Evolutionary conservation across 1,140 invertebrate genomes (phyloP), one percentile per base, ranked within the genome.

Genomic region (Callitettix versicolor): DNA sequence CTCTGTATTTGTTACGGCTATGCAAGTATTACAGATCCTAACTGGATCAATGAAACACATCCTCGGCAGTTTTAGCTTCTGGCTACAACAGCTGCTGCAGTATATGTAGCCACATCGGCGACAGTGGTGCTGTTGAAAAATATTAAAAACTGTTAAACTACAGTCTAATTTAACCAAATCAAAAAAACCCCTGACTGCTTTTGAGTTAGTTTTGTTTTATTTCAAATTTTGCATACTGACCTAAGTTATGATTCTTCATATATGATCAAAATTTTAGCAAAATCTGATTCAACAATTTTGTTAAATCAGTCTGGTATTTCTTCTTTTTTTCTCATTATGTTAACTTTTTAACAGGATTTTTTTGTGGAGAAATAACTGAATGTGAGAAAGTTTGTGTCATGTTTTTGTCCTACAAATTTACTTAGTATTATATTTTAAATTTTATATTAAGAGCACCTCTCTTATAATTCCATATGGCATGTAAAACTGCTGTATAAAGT

Each of bases 41-140:
- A 78, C 76, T 24, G 76, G 76, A 61, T 78, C 76, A 15, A 78
- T 65, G 62, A 78, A 78, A 59, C 73, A 74, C 76, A 78, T 77
- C 20, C 76, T 62, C 6, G 70, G 73, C 17, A 78, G 62, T 7
- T 63, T 55, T 26, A 76, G 44, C 50, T 69, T 71, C 4, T 64
- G 59, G 3, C 71, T 62, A 64, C 74, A 74, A 59, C 76, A 77
- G 1, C 58, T 63, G 30, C 64, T 67, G 63, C 76, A 78, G 58
- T 71, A 77, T 50, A 75, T 71, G 34, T 68, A 63, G 0, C 76
- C 76, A 71, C 76, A 78, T n/a, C 76, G 65, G n/a, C 76, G 67
- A 63, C 76, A 78, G 59, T 78, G 76, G 64, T 78, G 76, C 75
- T 77, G 62, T 21, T 59, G 53, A 52, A 18, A n/a, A n/a, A n/a